A percentile compares a stretch with the other conserved stretches of the same genome.
These are phyloP conservation scores for Campopleginae sp. DNA, from an alignment of 2,888 invertebrate genomes.

Conservation along the genomic window DNA sequence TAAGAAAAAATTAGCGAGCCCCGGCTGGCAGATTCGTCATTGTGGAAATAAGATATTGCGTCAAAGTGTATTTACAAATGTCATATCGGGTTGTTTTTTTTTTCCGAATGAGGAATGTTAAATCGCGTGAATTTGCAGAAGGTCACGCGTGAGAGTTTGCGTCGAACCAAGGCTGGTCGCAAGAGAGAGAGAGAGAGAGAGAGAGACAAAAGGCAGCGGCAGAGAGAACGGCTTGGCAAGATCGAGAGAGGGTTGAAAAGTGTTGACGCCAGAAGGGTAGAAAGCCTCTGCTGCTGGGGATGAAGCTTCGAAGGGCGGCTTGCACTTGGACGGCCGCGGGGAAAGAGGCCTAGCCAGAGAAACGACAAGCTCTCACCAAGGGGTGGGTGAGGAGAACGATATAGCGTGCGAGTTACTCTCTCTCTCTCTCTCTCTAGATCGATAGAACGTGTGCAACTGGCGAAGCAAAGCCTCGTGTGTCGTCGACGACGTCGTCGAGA, in stretches of 20 bases:
- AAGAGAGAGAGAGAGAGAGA: neutral
- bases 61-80: neutral
- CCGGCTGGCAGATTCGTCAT: neutral
- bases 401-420: conserved; percentile 76
- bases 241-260: conserved; percentile 34
- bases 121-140: neutral
- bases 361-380: conserved; percentile 49
- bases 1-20: neutral
- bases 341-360: conserved; percentile 4
- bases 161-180: conserved; percentile 68
- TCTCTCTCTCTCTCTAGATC: conserved; percentile 73
- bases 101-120: neutral
- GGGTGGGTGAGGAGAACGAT: conserved; percentile 67
- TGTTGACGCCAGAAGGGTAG: conserved; percentile 28
- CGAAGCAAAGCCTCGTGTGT: conserved; percentile 74
- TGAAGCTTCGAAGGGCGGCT: conserved; percentile 43
- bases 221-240: conserved; percentile 2
- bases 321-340: neutral
- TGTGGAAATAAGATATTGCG: neutral
- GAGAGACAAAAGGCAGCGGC: neutral
- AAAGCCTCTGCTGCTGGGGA: conserved; percentile 33
- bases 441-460: conserved; percentile 81
- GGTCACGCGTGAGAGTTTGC: neutral
- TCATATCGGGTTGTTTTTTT: neutral
- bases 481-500: conserved; percentile 71